A percentile compares a stretch with the other conserved stretches of the same genome.
Conservation (phyloP, 2,888 invertebrate species). For the Brenthis hecate region DNA sequence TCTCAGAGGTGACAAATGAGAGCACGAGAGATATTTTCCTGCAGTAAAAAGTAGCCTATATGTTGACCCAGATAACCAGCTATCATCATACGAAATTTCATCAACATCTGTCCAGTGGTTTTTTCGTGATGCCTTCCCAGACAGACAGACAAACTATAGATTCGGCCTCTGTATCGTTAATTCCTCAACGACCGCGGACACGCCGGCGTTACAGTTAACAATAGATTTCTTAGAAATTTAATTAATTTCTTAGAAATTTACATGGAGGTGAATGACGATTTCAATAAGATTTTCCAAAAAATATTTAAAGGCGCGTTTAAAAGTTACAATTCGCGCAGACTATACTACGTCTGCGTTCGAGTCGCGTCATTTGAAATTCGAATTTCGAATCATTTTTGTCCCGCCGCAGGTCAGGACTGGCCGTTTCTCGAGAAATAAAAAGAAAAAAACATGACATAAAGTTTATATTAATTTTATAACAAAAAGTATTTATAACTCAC, state of each 20-base stretch:
- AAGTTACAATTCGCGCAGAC: slow-evolving; percentile 10
- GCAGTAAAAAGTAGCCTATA: too few species aligned
- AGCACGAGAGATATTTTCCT: too few species aligned
- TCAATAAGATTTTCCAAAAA: too few species aligned
- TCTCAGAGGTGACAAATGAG: too few species aligned
- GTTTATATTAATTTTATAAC: slow-evolving; percentile 1
- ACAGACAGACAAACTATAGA: slow-evolving; percentile 3
- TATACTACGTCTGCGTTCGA: slow-evolving; percentile 32
- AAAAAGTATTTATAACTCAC: slow-evolving; percentile 10
- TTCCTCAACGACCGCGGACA: too few species aligned
- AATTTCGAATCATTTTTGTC: slow-evolving; percentile 44
- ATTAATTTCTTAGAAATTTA: too few species aligned
- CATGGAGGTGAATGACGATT: too few species aligned
- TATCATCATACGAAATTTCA: too few species aligned
- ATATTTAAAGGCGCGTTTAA: neutral
- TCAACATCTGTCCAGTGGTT: slow-evolving; percentile 1
- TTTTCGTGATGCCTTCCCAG: neutral
- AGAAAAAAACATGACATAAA: slow-evolving; percentile 32
- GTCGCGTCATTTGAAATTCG: slow-evolving; percentile 50
- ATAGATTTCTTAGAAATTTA: too few species aligned
- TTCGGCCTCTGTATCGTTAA: neutral
- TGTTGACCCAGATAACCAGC: too few species aligned
- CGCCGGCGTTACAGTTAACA: too few species aligned
- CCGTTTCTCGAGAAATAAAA: slow-evolving; percentile 15
- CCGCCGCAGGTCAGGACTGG: slow-evolving; percentile 30